Evolutionary conservation across 1,140 invertebrate species (phyloP).

Genomic region (Araneus ventricosus): DNA sequence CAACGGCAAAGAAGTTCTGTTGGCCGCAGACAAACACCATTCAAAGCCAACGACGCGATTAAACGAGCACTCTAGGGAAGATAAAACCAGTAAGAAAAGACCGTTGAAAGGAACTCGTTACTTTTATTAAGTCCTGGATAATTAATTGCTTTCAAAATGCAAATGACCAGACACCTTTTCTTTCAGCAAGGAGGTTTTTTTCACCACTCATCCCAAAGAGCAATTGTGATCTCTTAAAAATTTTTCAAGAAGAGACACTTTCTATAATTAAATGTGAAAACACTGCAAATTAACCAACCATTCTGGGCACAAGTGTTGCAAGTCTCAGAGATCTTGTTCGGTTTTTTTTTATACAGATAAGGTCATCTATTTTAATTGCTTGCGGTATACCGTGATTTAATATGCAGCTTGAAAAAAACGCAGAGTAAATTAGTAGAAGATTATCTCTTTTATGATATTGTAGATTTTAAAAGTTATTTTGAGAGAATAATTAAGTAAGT

Average conservation of each 20-base stretch:
- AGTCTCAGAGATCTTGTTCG: not conserved
- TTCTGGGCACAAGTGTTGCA: not conserved
- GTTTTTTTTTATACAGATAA: not conserved
- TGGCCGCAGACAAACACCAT: not conserved
- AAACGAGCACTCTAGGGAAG: not conserved
- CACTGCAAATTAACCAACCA: conserved; percentile 17
- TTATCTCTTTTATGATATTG: conserved; percentile 12
- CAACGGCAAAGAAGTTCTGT: not conserved
- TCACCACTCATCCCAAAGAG: not conserved
- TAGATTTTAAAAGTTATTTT: conserved; percentile 14
- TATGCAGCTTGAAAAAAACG: not conserved
- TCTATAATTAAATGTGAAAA: conserved; percentile 41
- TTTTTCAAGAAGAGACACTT: conserved; percentile 5
- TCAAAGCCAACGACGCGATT: not conserved
- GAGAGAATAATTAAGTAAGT: not conserved
- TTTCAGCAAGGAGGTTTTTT: not conserved
- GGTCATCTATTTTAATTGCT: conserved; percentile 11
- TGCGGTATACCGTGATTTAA: not conserved
- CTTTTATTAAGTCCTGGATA: conserved; percentile 20
- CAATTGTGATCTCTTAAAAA: conserved; percentile 30
- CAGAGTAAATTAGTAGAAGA: not conserved
- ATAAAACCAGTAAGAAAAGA: not conserved
- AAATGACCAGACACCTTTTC: conserved; percentile 18
- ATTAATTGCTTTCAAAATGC: conserved; percentile 40
- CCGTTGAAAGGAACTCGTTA: not conserved